Conservation (phyloP, 2,113 vertebrate species). For the Sardina pilchardus region DNA sequence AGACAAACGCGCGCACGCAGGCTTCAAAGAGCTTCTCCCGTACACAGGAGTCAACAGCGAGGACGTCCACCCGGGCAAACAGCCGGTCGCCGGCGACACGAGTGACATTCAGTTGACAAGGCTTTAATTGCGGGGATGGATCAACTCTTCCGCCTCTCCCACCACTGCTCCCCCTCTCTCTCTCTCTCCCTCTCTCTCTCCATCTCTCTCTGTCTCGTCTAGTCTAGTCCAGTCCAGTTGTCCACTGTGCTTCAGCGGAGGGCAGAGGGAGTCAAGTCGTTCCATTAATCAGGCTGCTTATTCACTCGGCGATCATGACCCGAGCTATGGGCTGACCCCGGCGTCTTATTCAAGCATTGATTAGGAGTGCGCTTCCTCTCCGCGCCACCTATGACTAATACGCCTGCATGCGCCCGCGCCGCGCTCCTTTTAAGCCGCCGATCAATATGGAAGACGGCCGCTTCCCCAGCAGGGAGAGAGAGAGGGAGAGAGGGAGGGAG, state of each 20-base stretch:
- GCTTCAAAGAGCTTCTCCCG: not conserved
- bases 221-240: not conserved
- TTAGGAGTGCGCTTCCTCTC: not conserved
- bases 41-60: not conserved
- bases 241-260: not conserved
- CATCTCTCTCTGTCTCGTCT: too few relatives aligned
- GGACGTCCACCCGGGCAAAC: not conserved
- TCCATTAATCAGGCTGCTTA: conserved; percentile 12
- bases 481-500: too few relatives aligned
- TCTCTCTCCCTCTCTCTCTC: not conserved
- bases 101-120: conserved; percentile 11
- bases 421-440: not conserved
- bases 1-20: not conserved
- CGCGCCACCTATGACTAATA: not conserved
- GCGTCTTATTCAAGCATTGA: conserved; percentile 9
- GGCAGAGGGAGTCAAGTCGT: not conserved
- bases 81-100: not conserved
- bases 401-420: not conserved
- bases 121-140: not conserved
- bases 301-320: not conserved
- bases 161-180: not conserved
- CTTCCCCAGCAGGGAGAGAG: not conserved
- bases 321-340: not conserved
- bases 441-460: not conserved
- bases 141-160: not conserved